These are phyloP conservation scores for Syrista parreyssii DNA, from an alignment of 2,888 invertebrate genomes.

Conservation along the genomic window DNA sequence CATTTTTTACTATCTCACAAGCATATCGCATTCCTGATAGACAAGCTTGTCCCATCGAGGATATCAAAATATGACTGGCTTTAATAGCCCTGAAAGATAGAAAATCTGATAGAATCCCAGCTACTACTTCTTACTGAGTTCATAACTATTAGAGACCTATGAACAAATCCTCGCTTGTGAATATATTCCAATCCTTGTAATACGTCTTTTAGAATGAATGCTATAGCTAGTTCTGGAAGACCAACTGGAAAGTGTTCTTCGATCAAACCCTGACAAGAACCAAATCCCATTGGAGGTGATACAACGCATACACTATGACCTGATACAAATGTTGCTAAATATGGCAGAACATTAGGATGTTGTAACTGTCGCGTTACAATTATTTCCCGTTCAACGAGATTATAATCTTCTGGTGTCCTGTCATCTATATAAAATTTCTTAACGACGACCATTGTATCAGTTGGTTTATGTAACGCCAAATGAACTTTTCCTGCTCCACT, in stretches of 20 bases:
- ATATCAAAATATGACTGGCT: slow-evolving; percentile 86
- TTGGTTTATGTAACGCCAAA: slow-evolving; percentile 76
- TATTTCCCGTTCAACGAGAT: slow-evolving; percentile 81
- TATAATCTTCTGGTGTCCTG: slow-evolving; percentile 73
- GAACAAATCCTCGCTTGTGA: slow-evolving; percentile 86
- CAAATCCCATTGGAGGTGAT: slow-evolving; percentile 85
- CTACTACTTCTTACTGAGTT: not conserved
- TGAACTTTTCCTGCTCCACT: slow-evolving; percentile 78
- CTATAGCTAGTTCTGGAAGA: slow-evolving; percentile 84
- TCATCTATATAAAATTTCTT: slow-evolving; percentile 81
- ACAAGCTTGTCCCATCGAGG: slow-evolving; percentile 77
- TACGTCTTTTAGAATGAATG: slow-evolving; percentile 82
- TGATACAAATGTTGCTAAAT: slow-evolving; percentile 80
- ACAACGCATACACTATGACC: slow-evolving; percentile 83
- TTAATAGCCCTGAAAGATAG: slow-evolving; percentile 77
- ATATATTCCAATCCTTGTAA: slow-evolving; percentile 85
- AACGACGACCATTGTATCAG: slow-evolving; percentile 76
- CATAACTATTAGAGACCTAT: slow-evolving; percentile 71
- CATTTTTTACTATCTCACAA: slow-evolving; percentile 78
- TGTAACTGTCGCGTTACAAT: slow-evolving; percentile 80
- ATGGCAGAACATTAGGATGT: slow-evolving; percentile 83
- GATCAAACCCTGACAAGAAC: slow-evolving; percentile 85
- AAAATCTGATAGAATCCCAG: slow-evolving; percentile 9
- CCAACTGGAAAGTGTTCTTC: slow-evolving; percentile 81
- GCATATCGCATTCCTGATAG: slow-evolving; percentile 85